A percentile compares a stretch with the other conserved stretches of the same genome.
Evolutionary conservation across 2,888 invertebrate species (phyloP).

Genomic region (Rhynchonema sp.): DNA sequence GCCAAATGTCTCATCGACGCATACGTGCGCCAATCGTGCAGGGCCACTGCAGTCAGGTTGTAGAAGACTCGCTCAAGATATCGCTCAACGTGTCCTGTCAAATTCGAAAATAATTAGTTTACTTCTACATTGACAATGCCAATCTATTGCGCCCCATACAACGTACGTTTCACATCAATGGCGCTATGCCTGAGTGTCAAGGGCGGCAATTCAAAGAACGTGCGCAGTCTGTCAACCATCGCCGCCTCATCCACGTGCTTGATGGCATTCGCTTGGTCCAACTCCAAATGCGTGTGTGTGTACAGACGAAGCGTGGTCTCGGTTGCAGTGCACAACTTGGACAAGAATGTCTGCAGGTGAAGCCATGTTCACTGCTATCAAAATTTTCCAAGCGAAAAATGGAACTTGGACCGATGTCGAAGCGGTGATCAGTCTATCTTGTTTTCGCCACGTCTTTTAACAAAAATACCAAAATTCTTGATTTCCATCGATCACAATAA

Average conservation of each 20-base stretch:
- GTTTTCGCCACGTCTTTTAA: no score
- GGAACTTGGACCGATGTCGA: no score
- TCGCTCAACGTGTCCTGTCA: conserved; percentile 48
- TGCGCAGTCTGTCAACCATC: background rate
- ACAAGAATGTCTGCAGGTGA: conserved; percentile 19
- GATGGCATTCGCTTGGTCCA: conserved; percentile 42
- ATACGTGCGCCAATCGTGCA: conserved; percentile 93
- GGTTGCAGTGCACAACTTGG: conserved; percentile 59
- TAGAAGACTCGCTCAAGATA: conserved; percentile 87
- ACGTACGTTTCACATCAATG: conserved; percentile 12
- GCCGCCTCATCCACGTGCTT: background rate
- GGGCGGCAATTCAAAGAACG: conserved; percentile 8
- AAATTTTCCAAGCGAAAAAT: no score
- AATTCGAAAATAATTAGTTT: conserved; percentile 6
- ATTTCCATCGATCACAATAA: no score
- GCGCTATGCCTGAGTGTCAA: conserved; percentile 9
- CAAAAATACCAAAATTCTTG: no score
- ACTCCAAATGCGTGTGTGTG: conserved; percentile 69
- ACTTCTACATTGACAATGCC: background rate
- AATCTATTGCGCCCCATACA: background rate
- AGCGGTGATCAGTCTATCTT: no score
- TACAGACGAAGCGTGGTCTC: conserved; percentile 79
- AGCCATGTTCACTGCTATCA: no score
- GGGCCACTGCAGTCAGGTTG: conserved; percentile 82
- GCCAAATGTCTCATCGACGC: conserved; percentile 88